Evolutionary conservation across 64 coral and sea anemone species (phyloP).

Genomic region (Acropora yongei): DNA sequence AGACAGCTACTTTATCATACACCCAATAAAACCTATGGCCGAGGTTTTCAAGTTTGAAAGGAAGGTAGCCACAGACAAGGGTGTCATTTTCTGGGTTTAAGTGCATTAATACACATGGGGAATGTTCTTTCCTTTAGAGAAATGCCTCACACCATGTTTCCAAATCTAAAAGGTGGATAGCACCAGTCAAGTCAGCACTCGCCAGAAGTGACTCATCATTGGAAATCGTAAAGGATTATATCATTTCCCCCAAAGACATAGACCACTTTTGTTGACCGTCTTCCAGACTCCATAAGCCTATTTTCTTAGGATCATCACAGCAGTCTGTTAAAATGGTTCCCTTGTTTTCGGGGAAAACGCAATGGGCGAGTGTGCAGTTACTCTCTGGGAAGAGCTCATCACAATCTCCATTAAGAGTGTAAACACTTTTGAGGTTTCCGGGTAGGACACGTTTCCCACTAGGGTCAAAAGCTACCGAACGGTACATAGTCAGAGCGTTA

Average conservation of each 20-base stretch:
- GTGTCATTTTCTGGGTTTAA: neutral
- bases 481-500: neutral
- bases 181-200: neutral
- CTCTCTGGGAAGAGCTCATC: neutral
- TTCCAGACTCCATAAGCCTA: conserved; percentile 10
- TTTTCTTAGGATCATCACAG: neutral
- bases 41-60: neutral
- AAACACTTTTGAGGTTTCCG: neutral
- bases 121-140: neutral
- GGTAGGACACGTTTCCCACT: neutral
- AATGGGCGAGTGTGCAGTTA: neutral
- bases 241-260: neutral
- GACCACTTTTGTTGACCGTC: neutral
- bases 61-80: neutral
- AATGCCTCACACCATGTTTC: too few relatives aligned
- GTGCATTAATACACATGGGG: neutral
- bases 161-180: neutral
- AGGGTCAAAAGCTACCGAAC: neutral
- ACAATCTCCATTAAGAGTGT: neutral
- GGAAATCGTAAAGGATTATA: neutral
- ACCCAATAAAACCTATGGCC: neutral
- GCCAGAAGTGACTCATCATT: neutral
- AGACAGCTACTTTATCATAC: too few relatives aligned
- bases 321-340: neutral
- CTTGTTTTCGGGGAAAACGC: neutral